These are phyloP conservation scores for Motacilla alba DNA, from an alignment of 2,113 vertebrate genomes.

Conservation along the genomic window DNA sequence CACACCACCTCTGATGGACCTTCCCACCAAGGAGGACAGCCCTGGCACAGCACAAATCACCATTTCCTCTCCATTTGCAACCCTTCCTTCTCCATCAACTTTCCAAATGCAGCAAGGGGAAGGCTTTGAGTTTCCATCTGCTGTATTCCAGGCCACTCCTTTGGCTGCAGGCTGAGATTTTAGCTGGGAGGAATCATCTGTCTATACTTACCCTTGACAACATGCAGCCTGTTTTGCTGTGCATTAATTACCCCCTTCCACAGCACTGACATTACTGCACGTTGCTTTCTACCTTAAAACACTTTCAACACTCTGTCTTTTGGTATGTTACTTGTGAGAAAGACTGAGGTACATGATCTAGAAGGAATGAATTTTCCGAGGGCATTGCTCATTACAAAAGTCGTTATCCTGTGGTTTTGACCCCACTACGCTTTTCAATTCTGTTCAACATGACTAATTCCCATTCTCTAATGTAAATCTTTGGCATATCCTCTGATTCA, in stretches of 20 bases:
- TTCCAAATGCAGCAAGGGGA: neutral
- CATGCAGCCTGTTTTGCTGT: neutral
- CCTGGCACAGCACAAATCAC: neutral
- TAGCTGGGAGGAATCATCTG: neutral
- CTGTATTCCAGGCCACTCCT: neutral
- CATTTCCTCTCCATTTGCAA: neutral
- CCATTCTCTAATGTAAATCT: neutral
- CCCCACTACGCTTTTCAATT: neutral
- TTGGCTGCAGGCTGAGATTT: neutral
- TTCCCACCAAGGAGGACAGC: neutral
- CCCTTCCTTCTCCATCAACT: neutral
- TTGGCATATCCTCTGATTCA: neutral
- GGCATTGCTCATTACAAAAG: neutral
- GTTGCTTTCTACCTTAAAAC: neutral
- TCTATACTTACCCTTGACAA: neutral
- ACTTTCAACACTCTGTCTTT: neutral
- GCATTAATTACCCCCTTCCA: neutral
- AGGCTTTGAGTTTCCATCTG: neutral
- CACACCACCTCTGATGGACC: accelerated
- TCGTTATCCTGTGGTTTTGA: neutral
- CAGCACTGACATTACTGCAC: neutral
- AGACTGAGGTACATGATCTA: neutral
- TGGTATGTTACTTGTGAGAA: neutral
- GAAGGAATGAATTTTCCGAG: neutral
- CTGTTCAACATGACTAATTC: neutral